Base-by-base conservation (phyloP, 2,797 vertebrate genomes). In the Hirundo rustica region DNA sequence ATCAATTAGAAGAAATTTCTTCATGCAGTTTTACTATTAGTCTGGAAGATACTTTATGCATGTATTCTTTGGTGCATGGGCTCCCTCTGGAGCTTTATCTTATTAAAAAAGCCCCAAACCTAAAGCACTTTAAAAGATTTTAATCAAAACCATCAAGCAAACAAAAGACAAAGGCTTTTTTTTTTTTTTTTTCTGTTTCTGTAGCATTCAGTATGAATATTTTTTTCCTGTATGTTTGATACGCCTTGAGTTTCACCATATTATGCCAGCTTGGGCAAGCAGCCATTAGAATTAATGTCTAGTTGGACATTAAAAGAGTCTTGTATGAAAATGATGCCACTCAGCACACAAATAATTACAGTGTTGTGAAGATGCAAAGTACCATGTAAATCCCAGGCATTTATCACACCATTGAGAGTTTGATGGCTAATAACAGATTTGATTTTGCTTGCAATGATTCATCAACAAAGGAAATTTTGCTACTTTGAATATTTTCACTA, bases 11-110 rank as follows among this genome's bases (percentile, higher is more conserved):
- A 68, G 34, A 74, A 44, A 91, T 78, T 81, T 88, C 50, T 77
- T 20, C 54, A 30, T 55, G 9, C 22, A 44, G 20, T 50, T 82
- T 89, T 72, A 21, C 26, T 51, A 4, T 57, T 80, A 50, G 22
- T 58, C 44, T 88, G 60, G 83, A 91, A 93, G 51, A 58, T 64
- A 71, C 32, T 92, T 74, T 78, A 18, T 58, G 16, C 44, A 36
- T 57, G 38, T 70, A 42, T 88, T 86, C 38, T 85, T 89, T 78
- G 78, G 89, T 80, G 57, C 48, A 51, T 77, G 89, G 88, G 82
- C 89, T 97, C 78, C 81, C 73, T 93, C 93, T 95, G 92, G 95
- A 96, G 82, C 85, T 85, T 88, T 67, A 40, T 64, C 26, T 70
- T 92, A 62, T 83, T 67, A 48, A 70, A 66, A 72, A 79, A 30